Percentiles rank a stretch among this genome's conserved stretches.
phyloP scores from a whole-genome alignment of 2,797 vertebrate genomes.

The Lepus townsendii region DNA sequence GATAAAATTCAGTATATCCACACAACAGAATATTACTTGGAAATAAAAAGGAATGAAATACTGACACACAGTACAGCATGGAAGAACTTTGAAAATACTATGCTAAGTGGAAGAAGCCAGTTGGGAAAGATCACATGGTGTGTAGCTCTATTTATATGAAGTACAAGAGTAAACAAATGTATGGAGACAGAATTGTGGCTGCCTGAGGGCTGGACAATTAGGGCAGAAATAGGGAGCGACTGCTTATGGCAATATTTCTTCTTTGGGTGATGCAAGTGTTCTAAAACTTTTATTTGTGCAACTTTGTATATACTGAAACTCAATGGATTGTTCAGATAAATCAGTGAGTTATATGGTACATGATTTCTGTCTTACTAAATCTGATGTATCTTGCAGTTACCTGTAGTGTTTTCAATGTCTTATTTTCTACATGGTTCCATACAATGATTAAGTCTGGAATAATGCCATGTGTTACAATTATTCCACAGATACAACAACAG shows the following conservation, averaged over 20 bases:
- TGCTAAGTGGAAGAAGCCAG: not conserved
- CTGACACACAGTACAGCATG: not conserved
- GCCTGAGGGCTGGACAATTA: not conserved
- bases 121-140: not conserved
- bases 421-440: not conserved
- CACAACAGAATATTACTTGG: not conserved
- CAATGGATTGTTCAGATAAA: not conserved
- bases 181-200: not conserved
- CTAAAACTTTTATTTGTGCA: not conserved
- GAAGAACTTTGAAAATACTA: not conserved
- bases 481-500: constrained; percentile 95
- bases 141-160: not conserved
- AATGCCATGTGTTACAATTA: not conserved
- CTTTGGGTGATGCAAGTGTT: not conserved
- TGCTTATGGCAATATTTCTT: not conserved
- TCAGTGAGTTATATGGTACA: not conserved
- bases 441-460: not conserved
- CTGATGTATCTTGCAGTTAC: not conserved
- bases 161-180: not conserved
- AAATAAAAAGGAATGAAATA: not conserved
- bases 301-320: not conserved
- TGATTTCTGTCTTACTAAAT: not conserved
- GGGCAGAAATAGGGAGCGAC: not conserved
- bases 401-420: not conserved
- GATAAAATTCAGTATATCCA: not conserved